A percentile compares a stretch with the other conserved stretches of the same genome.
These are phyloP conservation scores for Epinotia demarniana DNA, from an alignment of 2,888 invertebrate species.

Conservation along the genomic window DNA sequence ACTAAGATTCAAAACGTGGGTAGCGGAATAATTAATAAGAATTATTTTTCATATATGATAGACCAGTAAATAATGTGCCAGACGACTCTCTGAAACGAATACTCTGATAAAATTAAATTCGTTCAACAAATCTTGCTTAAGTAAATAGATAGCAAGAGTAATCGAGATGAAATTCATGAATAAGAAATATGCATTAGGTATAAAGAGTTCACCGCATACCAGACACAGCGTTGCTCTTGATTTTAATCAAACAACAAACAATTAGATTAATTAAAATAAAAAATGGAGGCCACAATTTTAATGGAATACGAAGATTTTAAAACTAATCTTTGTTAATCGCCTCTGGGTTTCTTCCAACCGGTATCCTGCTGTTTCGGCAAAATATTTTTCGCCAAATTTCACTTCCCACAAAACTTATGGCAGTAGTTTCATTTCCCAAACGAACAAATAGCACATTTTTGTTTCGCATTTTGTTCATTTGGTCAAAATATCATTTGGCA, in stretches of 20 bases:
- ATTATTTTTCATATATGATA: not conserved
- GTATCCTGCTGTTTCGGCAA: too few species aligned
- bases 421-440: too few species aligned
- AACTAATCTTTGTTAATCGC: not conserved
- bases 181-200: constrained; percentile 1
- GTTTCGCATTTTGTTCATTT: too few species aligned
- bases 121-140: constrained; percentile 1
- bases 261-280: constrained; percentile 5
- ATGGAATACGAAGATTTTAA: not conserved
- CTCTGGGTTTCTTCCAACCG: not conserved
- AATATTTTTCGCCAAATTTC: too few species aligned
- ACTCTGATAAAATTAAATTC: not conserved
- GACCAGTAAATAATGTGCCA: constrained; percentile 12
- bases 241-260: not conserved
- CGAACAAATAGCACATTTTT: too few species aligned
- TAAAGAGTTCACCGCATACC: not conserved
- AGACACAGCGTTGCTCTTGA: not conserved
- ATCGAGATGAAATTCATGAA: constrained; percentile 7
- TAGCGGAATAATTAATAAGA: too few species aligned
- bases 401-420: too few species aligned
- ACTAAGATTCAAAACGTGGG: too few species aligned
- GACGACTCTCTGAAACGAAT: constrained; percentile 11
- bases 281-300: not conserved
- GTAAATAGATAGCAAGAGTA: constrained; percentile 29
- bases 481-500: too few species aligned